Base-by-base conservation (phyloP, 2,113 vertebrate genomes). In the Leptosomus discolor region DNA sequence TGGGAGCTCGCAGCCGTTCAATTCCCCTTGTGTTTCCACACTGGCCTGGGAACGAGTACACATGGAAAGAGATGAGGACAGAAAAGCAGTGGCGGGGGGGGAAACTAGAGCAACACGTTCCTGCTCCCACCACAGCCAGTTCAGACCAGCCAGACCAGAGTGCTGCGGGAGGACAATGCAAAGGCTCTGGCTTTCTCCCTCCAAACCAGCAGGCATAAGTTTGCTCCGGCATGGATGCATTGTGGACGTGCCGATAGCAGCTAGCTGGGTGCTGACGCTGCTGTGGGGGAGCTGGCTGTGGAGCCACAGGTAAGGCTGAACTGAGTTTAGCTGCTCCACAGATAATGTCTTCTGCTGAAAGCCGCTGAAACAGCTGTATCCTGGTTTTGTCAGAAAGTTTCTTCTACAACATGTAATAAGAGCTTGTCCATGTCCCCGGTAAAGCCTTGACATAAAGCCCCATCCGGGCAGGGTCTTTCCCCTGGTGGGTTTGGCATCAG, bases 191-290 rank as follows among this genome's bases (percentile, higher is more conserved):
- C 32, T 90, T 93, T 85, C 58, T 73, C 61, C 67, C 48, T 79
- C 41, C 74, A 60, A 74, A 79, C 30, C 57, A 76, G 94, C 93
- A 81, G 83, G 68, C 71, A 14, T 15, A 34, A n/a, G 83, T 73
- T 84, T 70, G 64, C 71, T 92, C 65, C 3, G 0, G 76, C 82
- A 39, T 2, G 85, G 95, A 65, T 86, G 85, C 1, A 0, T 32
- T 93, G 92, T 94, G 94, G 96, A 92, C 90, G 97, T 90, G 90
- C 82, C 90, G 93, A 90, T 77, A 96, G 93, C 88, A 93, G 93
- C n/a, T 27, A 74, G 94, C 79, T 21, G 85, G 80, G 88, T 43
- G 90, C 92, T 96, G 95, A 91, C 41, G 17, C 81, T 77, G 85
- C 90, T 65, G 70, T 27, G 77, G 51, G 88, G 71, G 51, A 91